Percentiles rank a stretch among this genome's conserved stretches.
Evolutionary conservation across 1,140 invertebrate genomes (phyloP).

Genomic region (Cydia pomonella): DNA sequence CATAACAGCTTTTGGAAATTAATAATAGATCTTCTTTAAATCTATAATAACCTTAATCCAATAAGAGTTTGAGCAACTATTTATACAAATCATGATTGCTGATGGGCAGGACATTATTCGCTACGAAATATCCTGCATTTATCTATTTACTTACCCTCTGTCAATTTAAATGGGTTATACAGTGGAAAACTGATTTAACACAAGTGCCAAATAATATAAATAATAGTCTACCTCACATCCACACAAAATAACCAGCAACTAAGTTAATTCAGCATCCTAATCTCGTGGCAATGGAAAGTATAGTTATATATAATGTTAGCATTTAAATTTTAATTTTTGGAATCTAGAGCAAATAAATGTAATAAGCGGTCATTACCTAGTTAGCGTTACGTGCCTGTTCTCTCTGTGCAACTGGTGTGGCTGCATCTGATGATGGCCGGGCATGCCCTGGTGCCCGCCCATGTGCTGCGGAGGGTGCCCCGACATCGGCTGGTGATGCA

Average conservation of each 20-base stretch:
- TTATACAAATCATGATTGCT: background rate
- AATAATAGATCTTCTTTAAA: background rate
- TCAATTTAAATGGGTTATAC: background rate
- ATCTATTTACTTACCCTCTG: background rate
- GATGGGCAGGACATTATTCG: background rate
- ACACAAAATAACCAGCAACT: background rate
- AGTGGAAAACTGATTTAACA: background rate
- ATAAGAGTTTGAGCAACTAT: background rate
- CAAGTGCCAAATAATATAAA: background rate
- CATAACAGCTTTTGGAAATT: background rate
- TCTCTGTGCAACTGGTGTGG: conserved; percentile 75
- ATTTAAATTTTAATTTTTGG: background rate
- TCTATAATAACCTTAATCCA: background rate
- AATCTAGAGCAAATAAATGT: conserved; percentile 52
- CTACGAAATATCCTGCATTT: background rate
- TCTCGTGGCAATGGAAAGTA: background rate
- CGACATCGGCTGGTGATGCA: conserved; percentile 78
- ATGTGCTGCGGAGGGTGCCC: conserved; percentile 74
- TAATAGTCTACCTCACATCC: conserved; percentile 4
- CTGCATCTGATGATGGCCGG: conserved; percentile 72
- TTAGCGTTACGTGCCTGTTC: conserved; percentile 78
- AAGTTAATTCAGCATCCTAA: background rate
- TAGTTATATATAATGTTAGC: background rate
- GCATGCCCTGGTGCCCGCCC: conserved; percentile 70
- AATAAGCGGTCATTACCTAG: conserved; percentile 61